phyloP scores from a whole-genome alignment of 1,140 invertebrate genomes.

The Goniozus legneri region DNA sequence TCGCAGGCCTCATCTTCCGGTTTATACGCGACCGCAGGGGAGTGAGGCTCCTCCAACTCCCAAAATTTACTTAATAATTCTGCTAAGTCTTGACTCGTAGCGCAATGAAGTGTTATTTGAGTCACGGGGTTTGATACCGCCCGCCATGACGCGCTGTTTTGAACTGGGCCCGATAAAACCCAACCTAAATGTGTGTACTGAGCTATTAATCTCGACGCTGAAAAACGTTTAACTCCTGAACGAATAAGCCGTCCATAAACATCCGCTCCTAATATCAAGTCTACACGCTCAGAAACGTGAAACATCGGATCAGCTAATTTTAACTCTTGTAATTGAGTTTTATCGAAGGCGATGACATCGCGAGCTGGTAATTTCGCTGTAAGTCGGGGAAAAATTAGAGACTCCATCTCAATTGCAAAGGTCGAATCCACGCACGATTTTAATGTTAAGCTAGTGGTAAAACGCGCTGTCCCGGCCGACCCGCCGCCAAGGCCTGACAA shows the following conservation, averaged over 20 bases:
- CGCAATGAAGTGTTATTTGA: not conserved
- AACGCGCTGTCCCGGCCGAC: not conserved
- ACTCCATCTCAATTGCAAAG: not conserved
- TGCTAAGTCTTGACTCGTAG: not conserved
- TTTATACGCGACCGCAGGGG: not conserved
- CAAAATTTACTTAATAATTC: not conserved
- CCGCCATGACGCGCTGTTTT: not conserved
- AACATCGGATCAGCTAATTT: not conserved
- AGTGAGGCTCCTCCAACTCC: not conserved
- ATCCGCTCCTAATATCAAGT: not conserved
- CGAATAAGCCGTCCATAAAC: not conserved
- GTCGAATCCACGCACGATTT: too few relatives aligned
- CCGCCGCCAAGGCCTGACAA: not conserved
- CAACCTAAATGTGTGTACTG: not conserved
- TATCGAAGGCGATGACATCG: not conserved
- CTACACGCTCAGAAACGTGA: not conserved
- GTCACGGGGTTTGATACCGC: too few relatives aligned
- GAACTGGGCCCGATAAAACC: not conserved
- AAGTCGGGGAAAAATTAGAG: not conserved
- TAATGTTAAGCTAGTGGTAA: too few relatives aligned
- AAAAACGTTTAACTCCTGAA: not conserved
- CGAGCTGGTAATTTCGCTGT: not conserved
- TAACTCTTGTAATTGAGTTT: not conserved
- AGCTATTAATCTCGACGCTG: not conserved
- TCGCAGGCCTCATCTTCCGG: constrained; percentile 1